Base-by-base conservation (phyloP, 2,888 invertebrate genomes). In the Epistrophella euchroma region DNA sequence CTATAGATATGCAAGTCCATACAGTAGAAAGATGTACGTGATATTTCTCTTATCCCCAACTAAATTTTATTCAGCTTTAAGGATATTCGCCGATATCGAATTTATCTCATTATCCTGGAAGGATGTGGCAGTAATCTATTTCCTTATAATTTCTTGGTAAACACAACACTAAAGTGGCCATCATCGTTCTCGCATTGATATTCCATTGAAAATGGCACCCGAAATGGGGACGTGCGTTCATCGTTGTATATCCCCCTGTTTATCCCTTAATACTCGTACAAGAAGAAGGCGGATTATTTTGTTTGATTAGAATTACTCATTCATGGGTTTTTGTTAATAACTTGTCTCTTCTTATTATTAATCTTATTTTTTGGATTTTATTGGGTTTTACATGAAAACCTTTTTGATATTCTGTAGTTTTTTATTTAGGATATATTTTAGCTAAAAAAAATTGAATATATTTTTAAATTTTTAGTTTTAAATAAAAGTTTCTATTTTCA, bases 71-170 rank as follows among this genome's bases (percentile, higher is more conserved):
- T 62, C 22, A 55, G 56, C 62, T 43, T 68, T 56, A 64, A 52
- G 72, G 52, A 70, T 74, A 78, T 71, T 81, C 81, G 45, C 73
- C 71, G 64, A 82, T 81, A 86, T 82, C 81, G 78, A 74, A 86
- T 82, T 86, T 78, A 86, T 86, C 82, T 71, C 64, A 82, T 86
- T 82, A 75, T 86, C 64, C 71, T 66, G 77, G 77, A 82, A 86
- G 86, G 86, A 81, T 86, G 82, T 82, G 74, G 78, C 70, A 66
- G 74, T 86, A 82, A 82, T 86, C 81, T 82, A 77, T 86, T 86
- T 86, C 81, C 86, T 82, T 78, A 86, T 86, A 86, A 86, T 78
- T 72, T 82, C 74, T 86, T 66, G 45, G 82, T 82, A 86, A 78
- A 82, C 78, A 82, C 81, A 77, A 22, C 70, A 70, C 74, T 74